Conservation (phyloP, 2,888 invertebrate species). For the Heliconius erato region DNA sequence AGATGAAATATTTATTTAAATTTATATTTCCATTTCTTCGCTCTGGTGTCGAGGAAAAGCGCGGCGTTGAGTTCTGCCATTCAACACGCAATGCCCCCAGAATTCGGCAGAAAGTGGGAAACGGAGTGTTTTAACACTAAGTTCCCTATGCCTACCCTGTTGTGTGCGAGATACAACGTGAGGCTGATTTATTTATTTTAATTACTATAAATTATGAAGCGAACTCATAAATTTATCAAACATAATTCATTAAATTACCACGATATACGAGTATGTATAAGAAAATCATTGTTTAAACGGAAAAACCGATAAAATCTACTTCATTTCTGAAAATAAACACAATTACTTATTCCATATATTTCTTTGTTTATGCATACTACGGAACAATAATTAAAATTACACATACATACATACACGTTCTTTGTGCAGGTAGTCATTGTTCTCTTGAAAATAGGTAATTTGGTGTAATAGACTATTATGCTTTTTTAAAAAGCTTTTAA, state of each 20-base stretch:
- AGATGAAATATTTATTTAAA: too few relatives aligned
- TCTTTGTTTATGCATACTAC: background rate
- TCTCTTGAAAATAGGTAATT: background rate
- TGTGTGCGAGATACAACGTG: too few relatives aligned
- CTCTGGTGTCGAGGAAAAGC: too few relatives aligned
- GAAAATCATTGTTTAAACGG: background rate
- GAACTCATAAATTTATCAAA: background rate
- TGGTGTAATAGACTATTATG: background rate
- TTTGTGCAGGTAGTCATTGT: conserved; percentile 1
- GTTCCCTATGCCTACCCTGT: too few relatives aligned
- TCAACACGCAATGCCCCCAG: too few relatives aligned
- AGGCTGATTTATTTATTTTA: too few relatives aligned
- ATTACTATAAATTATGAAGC: background rate
- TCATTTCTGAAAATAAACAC: background rate
- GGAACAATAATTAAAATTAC: conserved; percentile 13
- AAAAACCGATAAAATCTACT: conserved; percentile 1
- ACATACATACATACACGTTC: background rate
- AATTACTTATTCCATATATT: background rate
- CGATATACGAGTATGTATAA: background rate
- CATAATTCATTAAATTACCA: background rate
- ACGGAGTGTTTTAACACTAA: too few relatives aligned
- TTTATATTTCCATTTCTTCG: too few relatives aligned
- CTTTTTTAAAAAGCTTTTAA: background rate
- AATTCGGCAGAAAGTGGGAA: too few relatives aligned
- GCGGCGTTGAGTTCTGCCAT: too few relatives aligned